Evolutionary conservation across 2,797 vertebrate genomes (phyloP).

Genomic region (Phataginus tricuspis): DNA sequence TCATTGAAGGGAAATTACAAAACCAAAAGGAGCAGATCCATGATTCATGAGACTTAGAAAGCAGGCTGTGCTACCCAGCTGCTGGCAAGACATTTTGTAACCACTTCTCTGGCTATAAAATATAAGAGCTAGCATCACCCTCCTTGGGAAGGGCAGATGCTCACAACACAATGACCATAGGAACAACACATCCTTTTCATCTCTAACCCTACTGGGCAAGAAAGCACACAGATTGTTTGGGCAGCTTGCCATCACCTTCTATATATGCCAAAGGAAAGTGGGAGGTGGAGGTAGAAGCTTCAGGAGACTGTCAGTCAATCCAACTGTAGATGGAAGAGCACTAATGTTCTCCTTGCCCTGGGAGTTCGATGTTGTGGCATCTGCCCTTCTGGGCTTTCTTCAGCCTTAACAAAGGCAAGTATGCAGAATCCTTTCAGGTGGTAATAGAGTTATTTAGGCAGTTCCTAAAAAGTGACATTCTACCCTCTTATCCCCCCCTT

Average conservation of each 20-base stretch:
- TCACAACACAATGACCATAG: neutral
- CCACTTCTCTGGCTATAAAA: neutral
- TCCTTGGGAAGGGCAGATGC: neutral
- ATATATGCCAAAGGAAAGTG: neutral
- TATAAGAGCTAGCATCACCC: neutral
- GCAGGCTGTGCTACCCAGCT: neutral
- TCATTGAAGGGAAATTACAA: constrained; percentile 26
- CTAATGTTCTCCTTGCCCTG: neutral
- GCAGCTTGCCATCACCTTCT: neutral
- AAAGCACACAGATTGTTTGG: neutral
- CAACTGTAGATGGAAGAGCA: neutral
- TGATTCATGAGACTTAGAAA: neutral
- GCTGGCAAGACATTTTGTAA: neutral
- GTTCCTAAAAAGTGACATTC: neutral
- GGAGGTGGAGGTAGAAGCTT: neutral
- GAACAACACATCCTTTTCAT: neutral
- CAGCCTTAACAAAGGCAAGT: neutral
- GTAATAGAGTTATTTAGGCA: neutral
- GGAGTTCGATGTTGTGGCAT: neutral
- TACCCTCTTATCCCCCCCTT: too few species aligned
- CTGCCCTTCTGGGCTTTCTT: neutral
- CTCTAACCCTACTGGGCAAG: neutral
- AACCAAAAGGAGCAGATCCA: neutral
- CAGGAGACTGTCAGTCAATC: neutral
- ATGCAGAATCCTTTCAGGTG: neutral